Conservation (phyloP, 2,113 vertebrate species). For the Capreolus pygargus region DNA sequence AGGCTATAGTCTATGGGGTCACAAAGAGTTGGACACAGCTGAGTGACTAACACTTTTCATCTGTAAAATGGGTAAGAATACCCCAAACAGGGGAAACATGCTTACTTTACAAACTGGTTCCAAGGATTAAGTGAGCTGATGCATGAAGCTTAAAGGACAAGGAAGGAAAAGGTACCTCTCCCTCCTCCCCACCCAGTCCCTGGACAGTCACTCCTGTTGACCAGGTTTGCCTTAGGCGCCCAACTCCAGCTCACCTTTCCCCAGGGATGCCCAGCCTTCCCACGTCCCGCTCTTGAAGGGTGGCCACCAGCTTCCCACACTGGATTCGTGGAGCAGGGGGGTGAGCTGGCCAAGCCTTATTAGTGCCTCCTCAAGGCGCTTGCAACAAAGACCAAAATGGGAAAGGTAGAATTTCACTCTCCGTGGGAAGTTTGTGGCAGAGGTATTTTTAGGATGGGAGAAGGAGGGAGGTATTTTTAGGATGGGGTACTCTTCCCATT, state of each 20-base stretch:
- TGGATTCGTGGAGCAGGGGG: not conserved
- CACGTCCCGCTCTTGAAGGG: not conserved
- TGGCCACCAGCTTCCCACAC: not conserved
- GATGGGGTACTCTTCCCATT: conserved; percentile 32
- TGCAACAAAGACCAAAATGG: not conserved
- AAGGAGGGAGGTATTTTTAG: conserved; percentile 59
- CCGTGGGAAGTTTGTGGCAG: conserved; percentile 38
- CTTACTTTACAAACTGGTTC: not conserved
- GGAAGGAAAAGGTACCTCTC: not conserved
- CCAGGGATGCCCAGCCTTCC: not conserved
- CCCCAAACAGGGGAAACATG: too few relatives aligned
- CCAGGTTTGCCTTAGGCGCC: not conserved
- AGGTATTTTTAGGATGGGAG: conserved; percentile 63
- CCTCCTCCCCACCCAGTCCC: not conserved
- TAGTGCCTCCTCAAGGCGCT: not conserved
- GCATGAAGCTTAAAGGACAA: not conserved
- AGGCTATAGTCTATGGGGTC: not conserved
- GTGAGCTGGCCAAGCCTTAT: not conserved
- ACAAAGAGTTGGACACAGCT: not conserved
- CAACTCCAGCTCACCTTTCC: not conserved
- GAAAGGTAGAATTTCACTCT: conserved; percentile 14
- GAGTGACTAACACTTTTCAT: not conserved
- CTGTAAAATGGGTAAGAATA: not conserved
- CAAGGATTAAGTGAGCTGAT: not conserved
- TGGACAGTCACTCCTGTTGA: not conserved